Percentiles rank a stretch among this genome's conserved stretches.
These are phyloP conservation scores for Thalpophila matura DNA, from an alignment of 2,888 invertebrate genomes.

Conservation along the genomic window DNA sequence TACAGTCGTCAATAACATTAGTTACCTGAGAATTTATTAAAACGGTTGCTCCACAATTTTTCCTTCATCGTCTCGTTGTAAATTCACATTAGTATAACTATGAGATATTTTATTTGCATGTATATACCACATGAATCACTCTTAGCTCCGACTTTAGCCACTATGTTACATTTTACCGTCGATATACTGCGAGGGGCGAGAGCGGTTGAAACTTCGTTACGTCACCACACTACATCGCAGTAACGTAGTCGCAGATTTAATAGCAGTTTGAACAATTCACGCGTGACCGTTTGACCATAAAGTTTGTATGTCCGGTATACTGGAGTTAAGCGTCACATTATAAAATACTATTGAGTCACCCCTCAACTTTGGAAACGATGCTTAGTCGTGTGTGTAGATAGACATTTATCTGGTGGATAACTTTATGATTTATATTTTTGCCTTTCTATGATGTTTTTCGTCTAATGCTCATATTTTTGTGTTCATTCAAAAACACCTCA, in stretches of 20 bases:
- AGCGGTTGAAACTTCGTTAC: conserved; percentile 70
- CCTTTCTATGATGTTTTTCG: neutral
- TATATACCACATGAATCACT: conserved; percentile 55
- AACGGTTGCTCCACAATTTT: conserved; percentile 30
- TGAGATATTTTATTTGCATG: conserved; percentile 52
- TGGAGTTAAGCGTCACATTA: conserved; percentile 51
- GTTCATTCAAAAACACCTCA: neutral
- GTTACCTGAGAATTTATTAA: conserved; percentile 46
- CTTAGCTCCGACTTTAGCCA: conserved; percentile 59
- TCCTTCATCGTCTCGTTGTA: conserved; percentile 35
- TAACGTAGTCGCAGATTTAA: conserved; percentile 69
- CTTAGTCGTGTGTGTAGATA: conserved; percentile 37
- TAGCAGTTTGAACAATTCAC: conserved; percentile 71
- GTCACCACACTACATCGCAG: conserved; percentile 66
- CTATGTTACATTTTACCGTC: conserved; percentile 70
- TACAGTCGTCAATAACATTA: conserved; percentile 40
- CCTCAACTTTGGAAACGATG: conserved; percentile 47
- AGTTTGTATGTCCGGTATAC: conserved; percentile 59
- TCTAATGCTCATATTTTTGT: conserved; percentile 9
- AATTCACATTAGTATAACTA: conserved; percentile 50
- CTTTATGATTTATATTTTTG: conserved; percentile 31
- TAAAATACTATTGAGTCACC: conserved; percentile 51
- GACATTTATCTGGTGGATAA: conserved; percentile 38
- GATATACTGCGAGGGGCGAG: conserved; percentile 64
- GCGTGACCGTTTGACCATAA: conserved; percentile 69